Evolutionary conservation across 2,797 vertebrate species (phyloP).

Genomic region (Streptopelia turtur): DNA sequence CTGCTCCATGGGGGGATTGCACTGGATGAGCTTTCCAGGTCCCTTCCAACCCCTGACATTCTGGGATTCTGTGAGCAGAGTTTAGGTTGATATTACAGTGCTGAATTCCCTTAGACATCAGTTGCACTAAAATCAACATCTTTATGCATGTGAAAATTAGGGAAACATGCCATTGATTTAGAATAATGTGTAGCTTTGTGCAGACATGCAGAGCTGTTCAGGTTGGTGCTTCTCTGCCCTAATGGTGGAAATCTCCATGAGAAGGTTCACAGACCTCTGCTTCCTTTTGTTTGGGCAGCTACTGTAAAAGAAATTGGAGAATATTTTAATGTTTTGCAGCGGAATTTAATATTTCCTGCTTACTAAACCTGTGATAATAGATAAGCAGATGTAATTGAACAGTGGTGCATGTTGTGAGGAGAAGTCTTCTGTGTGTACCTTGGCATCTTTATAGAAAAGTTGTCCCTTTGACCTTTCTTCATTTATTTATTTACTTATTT

Average conservation of each 20-base stretch:
- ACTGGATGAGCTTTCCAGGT: too few species aligned
- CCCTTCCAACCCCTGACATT: too few species aligned
- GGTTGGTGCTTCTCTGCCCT: background rate
- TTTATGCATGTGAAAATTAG: background rate
- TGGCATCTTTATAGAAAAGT: background rate
- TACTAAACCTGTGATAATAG: slow-evolving; percentile 15
- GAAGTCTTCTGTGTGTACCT: slow-evolving; percentile 3
- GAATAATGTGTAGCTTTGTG: background rate
- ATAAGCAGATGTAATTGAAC: background rate
- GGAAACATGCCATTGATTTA: background rate
- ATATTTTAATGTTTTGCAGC: slow-evolving; percentile 2
- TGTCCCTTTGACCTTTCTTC: background rate
- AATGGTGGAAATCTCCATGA: background rate
- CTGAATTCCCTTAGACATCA: background rate
- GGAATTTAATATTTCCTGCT: slow-evolving; percentile 39
- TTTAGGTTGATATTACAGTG: background rate
- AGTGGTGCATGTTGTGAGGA: background rate
- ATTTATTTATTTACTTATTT: too few species aligned
- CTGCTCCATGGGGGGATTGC: too few species aligned
- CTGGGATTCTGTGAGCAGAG: too few species aligned
- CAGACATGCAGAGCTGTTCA: background rate
- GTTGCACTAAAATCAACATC: background rate
- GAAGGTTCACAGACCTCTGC: background rate
- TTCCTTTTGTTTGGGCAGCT: background rate
- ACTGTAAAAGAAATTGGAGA: background rate